Evolutionary conservation across 30 jellyfish, hydroid and myxozoan species (phyloP).

Genomic region (Aurelia coerulea): DNA sequence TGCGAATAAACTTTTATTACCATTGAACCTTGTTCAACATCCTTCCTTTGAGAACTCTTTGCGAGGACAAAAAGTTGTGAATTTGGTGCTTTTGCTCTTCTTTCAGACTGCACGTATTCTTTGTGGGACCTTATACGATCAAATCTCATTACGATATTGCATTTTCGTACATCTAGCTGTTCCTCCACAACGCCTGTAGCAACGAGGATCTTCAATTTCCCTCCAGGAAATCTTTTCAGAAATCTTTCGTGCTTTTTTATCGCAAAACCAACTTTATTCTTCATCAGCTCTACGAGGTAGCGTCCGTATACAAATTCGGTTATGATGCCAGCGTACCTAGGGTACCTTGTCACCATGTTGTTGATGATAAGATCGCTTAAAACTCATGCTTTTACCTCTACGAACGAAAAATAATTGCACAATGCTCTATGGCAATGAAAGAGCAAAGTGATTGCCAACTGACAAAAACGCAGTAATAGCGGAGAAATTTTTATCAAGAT

Average conservation of each 20-base stretch:
- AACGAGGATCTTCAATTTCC: conserved; percentile 79
- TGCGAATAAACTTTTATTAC: too few relatives aligned
- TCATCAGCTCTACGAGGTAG: conserved; percentile 24
- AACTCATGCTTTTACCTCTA: conserved; percentile 78
- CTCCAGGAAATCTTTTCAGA: conserved; percentile 47
- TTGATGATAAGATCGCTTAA: conserved; percentile 70
- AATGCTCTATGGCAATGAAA: conserved; percentile 47
- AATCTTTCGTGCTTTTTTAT: conserved; percentile 77
- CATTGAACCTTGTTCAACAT: too few relatives aligned
- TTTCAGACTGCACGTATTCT: conserved; percentile 92
- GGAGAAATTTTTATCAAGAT: too few relatives aligned
- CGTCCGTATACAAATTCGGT: conserved; percentile 87
- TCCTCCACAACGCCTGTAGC: conserved; percentile 96
- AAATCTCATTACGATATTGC: conserved; percentile 91
- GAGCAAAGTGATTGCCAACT: too few relatives aligned
- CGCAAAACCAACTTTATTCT: conserved; percentile 27
- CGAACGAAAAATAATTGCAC: conserved; percentile 80
- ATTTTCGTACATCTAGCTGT: conserved; percentile 90
- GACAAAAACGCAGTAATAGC: too few relatives aligned
- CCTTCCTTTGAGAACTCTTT: too few relatives aligned
- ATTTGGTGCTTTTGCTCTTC: conserved; percentile 84
- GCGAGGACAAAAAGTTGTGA: conserved; percentile 74
- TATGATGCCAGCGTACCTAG: conserved; percentile 45
- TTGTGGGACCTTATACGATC: conserved; percentile 83
- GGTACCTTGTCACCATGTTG: conserved; percentile 25